phyloP scores from a whole-genome alignment of 1,140 invertebrate genomes.

The Propsilocerus akamusi region DNA sequence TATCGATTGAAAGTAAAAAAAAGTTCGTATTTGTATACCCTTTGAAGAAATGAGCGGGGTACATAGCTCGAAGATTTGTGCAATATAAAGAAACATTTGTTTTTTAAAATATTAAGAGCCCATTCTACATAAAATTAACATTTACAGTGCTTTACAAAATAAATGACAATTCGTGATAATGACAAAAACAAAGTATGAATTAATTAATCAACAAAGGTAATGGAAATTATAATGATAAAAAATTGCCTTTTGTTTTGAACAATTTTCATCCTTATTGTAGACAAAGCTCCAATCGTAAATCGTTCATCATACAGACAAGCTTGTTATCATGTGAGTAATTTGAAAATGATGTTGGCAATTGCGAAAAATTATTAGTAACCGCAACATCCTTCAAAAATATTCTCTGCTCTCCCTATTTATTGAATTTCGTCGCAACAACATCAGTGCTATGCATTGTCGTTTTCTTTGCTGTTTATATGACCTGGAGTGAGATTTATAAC shows the following conservation, averaged over 20 bases:
- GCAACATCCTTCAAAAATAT: neutral
- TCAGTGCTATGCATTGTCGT: neutral
- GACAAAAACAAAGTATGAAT: slow-evolving; percentile 1
- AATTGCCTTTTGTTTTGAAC: neutral
- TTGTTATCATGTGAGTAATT: neutral
- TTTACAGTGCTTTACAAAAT: no score
- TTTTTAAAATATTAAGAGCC: no score
- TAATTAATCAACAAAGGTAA: neutral
- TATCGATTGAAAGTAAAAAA: no score
- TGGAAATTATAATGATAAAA: neutral
- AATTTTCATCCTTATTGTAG: neutral
- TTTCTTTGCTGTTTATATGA: neutral
- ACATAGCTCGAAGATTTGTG: no score
- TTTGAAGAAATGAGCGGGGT: no score
- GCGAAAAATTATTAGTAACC: no score
- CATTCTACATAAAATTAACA: no score
- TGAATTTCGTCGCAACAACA: no score
- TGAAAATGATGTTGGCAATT: neutral
- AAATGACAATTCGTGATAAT: no score
- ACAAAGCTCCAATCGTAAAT: neutral
- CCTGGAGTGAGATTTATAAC: neutral
- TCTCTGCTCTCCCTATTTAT: neutral
- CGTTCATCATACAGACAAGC: neutral
- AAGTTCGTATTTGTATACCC: no score
- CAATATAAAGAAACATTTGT: no score